Evolutionary conservation across 2,797 vertebrate species (phyloP), one percentile per base, ranked within the genome.

Genomic region (Nannoperca australis): DNA sequence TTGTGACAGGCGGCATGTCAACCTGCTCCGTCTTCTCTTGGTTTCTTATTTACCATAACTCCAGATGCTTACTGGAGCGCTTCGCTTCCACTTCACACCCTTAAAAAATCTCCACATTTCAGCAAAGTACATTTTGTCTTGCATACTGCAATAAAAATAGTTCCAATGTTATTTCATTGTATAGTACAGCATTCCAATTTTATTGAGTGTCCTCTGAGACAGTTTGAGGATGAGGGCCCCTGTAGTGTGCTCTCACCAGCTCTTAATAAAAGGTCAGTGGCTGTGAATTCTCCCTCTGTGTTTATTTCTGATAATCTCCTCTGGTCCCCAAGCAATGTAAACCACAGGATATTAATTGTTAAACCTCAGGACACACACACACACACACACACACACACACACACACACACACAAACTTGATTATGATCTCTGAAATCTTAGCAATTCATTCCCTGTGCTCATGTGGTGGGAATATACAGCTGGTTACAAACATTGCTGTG

Each of bases 341-440:
- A 89, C 73, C 62, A 70, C 78, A 83, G 69, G 65, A 73, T 77
- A 76, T 85, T 78, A 70, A 74, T 59, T 75, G 50, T 70, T 76
- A 73, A 77, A 65, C 56, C 36, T 18, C 49, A 50, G 42, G 38
- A 82, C 5, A 34, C 74, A 86, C 49, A 88, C 59, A 75, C 36
- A 72, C 36, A 14, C 20, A 58, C 10, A 65, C 13, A 76, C 20
- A 58, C 10, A 65, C 13, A 82, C 5, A 34, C 10, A 65, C 13
- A 82, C 5, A 34, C 36, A 72, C 36, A 14, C 20, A 58, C 10
- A 65, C 13, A 76, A 27, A 74, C 14, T 2, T 38, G 74, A 83
- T 66, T 36, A 74, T 53, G 22, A 78, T 78, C 53, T 67, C 20
- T 66, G 44, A 68, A 70, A 54, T 65, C 45, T 64, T 1, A 50